Conservation (phyloP, 2,797 vertebrate genomes). For the Hephaestus fuliginosus region DNA sequence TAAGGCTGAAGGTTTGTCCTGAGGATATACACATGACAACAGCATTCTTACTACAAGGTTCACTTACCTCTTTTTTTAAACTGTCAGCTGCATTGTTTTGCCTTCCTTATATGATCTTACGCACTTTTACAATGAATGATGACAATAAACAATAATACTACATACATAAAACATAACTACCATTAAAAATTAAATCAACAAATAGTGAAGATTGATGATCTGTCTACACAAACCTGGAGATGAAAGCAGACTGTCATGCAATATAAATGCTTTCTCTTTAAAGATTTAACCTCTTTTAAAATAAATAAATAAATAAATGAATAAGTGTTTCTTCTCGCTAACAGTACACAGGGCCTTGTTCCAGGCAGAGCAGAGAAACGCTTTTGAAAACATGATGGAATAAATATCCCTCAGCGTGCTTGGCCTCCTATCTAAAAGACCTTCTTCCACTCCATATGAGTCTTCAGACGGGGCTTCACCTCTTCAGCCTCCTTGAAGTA, state of each 20-base stretch:
- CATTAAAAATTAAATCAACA: background rate
- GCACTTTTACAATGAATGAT: background rate
- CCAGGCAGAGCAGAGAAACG: background rate
- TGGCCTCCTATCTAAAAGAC: slow-evolving; percentile 4
- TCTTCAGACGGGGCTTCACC: slow-evolving; percentile 10
- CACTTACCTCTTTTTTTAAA: background rate
- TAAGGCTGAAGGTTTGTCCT: background rate
- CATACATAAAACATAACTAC: background rate
- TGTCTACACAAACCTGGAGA: background rate
- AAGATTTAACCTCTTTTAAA: background rate
- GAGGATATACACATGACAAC: too few species aligned
- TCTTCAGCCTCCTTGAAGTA: slow-evolving; percentile 14
- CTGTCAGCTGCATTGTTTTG: background rate
- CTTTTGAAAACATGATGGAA: slow-evolving; percentile 34
- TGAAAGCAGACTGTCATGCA: background rate
- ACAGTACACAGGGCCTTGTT: background rate
- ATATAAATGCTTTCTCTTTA: background rate
- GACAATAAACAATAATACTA: background rate
- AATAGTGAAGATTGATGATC: background rate
- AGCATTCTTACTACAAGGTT: too few species aligned
- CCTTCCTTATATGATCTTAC: background rate
- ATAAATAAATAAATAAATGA: too few species aligned
- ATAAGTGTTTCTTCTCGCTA: background rate
- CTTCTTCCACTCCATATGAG: background rate
- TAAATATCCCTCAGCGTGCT: slow-evolving; percentile 18